Evolutionary conservation across 1,140 invertebrate genomes (phyloP).

Genomic region (Diuraphis noxia): DNA sequence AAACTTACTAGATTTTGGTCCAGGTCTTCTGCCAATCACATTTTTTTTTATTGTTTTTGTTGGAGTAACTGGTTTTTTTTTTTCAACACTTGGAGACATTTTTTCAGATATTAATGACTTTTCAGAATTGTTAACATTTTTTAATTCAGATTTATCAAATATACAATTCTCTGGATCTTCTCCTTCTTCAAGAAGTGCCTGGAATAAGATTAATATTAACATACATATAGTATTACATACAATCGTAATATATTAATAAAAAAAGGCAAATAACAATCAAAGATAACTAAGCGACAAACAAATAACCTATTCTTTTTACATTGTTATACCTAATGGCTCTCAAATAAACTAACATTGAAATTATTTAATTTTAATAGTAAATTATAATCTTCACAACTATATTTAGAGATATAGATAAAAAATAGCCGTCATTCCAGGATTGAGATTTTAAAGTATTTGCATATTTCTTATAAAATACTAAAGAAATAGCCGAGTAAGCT

Average conservation of each 20-base stretch:
- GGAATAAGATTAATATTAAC: slow-evolving; percentile 57
- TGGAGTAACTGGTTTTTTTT: slow-evolving; percentile 24
- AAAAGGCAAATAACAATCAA: not conserved
- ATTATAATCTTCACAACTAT: too few relatives aligned
- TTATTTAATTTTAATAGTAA: too few relatives aligned
- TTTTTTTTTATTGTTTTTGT: slow-evolving; percentile 54
- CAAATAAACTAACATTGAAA: too few relatives aligned
- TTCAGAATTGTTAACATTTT: not conserved
- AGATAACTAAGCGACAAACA: not conserved
- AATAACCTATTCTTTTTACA: too few relatives aligned
- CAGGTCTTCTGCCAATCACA: slow-evolving; percentile 58
- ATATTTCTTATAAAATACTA: too few relatives aligned
- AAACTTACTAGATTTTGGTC: slow-evolving; percentile 58
- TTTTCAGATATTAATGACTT: not conserved
- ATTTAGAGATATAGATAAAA: too few relatives aligned
- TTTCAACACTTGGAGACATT: not conserved
- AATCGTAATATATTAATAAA: not conserved
- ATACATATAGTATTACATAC: not conserved
- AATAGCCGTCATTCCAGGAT: too few relatives aligned
- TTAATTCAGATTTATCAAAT: slow-evolving; percentile 63
- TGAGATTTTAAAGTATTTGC: too few relatives aligned
- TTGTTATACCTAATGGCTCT: too few relatives aligned
- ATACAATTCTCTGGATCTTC: slow-evolving; percentile 74
- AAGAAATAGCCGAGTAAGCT: too few relatives aligned
- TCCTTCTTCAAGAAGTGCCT: slow-evolving; percentile 76